Conservation (phyloP, 1,140 invertebrate genomes). For the Bombus balteatus region DNA sequence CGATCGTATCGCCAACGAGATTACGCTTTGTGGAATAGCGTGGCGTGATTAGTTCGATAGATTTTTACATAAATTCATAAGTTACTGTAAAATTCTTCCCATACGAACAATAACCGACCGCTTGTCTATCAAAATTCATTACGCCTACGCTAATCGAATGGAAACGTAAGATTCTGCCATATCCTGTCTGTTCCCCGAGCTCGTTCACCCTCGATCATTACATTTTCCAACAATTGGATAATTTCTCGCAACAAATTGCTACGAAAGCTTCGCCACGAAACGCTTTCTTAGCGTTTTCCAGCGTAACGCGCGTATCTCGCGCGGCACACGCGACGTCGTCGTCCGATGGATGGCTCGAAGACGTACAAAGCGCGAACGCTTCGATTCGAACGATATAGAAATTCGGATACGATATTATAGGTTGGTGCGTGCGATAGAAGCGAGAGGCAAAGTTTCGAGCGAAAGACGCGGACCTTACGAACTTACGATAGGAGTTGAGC, state of each 20-base stretch:
- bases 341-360: no score
- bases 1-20: neutral
- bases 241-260: no score
- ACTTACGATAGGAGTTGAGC: no score
- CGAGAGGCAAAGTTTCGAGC: no score
- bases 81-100: neutral
- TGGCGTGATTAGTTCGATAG: neutral
- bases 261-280: no score
- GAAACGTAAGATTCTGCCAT: neutral
- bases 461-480: no score
- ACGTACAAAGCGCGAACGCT: no score
- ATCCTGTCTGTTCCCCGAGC: neutral
- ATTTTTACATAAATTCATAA: neutral
- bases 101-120: neutral
- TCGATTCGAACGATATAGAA: fast-evolving
- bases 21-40: neutral
- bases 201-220: neutral
- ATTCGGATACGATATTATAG: no score
- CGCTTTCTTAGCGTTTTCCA: no score
- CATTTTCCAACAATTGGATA: neutral
- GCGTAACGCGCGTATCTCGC: no score
- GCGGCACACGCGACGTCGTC: no score
- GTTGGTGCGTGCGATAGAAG: no score
- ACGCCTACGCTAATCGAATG: neutral
- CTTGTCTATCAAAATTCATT: neutral